These are phyloP conservation scores for Melanogrammus aeglefinus DNA, from an alignment of 2,797 vertebrate genomes.

Conservation along the genomic window DNA sequence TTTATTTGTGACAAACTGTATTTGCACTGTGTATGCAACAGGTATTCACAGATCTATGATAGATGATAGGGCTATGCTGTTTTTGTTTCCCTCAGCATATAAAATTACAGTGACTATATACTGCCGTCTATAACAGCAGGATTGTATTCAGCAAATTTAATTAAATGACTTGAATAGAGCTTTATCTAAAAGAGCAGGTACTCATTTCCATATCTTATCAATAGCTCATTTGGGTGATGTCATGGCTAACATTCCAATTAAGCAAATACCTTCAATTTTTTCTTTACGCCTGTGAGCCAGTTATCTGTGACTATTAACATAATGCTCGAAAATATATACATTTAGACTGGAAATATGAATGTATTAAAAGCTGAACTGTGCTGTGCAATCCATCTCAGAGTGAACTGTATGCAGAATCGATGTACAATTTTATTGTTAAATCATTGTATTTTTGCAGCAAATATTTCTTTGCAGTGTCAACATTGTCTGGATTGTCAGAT, in stretches of 20 bases:
- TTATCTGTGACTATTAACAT: neutral
- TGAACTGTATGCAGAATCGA: conserved; percentile 42
- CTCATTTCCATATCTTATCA: neutral
- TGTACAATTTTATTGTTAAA: neutral
- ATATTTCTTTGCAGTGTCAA: neutral
- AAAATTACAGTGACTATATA: neutral
- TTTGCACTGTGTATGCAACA: neutral
- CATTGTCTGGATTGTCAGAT: neutral
- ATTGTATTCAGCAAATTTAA: neutral
- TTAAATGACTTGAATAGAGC: neutral
- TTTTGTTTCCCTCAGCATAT: neutral
- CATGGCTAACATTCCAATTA: conserved; percentile 21
- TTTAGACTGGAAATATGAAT: conserved; percentile 26
- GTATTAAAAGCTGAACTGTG: conserved; percentile 15
- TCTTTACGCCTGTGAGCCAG: neutral
- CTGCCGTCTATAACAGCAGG: conserved; percentile 2
- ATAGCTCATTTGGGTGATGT: neutral
- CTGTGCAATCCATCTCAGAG: conserved; percentile 34
- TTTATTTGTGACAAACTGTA: conserved; percentile 16
- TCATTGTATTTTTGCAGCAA: neutral
- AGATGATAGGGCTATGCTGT: neutral
- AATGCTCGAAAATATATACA: conserved; percentile 10
- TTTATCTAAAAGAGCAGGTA: neutral
- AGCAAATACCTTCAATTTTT: conserved; percentile 7
- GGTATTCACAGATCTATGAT: conserved; percentile 4